Base-by-base conservation (phyloP, 2,113 vertebrate genomes). In the Candoia aspera region DNA sequence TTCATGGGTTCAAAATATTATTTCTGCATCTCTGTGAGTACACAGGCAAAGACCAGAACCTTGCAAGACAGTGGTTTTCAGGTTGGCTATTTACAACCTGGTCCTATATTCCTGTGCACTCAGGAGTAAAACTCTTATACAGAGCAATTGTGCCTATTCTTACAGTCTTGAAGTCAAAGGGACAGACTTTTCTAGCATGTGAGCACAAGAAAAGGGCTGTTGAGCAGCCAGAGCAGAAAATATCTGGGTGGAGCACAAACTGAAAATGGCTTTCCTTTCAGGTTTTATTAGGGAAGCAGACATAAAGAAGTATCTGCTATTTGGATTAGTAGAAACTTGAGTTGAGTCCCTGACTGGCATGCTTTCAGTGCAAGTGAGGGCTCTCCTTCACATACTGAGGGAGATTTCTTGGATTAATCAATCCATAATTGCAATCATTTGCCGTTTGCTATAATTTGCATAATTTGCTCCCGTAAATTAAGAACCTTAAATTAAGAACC, bases 291-390 rank as follows among this genome's bases (percentile, higher is more conserved):
- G 87, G 42, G 49, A 42, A 37, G 62, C 46, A 64, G 91, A 29
- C 58, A 84, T 29, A 62, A 85, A 89, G 49, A 49, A 85, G 49
- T 87, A 89, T 85, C 87, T 89, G 37, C 87, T 64, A 89, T 85
- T 85, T 83, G 62, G 58, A 64, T 85, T 89, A 89, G 5, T 10
- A 89, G 49, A 57, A 64, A 29, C 33, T 15, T 79, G 19, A 37
- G 8, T 79, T 79, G 8, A 79, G 73, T 79, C 73, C 73, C 33
- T 79, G 33, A 8, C n/a, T 79, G 33, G 33, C 73, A 62, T 46
- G 10, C 15, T 23, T 37, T 54, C 11, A 54, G 12, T 53, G 53
- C 59, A 88, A 59, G 73, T 84, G 19, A 84, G 29, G 1, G n/a
- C 60, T 87, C 62, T 29, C 64, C 64, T 42, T 79, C 62, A 17